Base-by-base conservation (phyloP, 2,888 invertebrate genomes). In the Siphlonurus alternatus region DNA sequence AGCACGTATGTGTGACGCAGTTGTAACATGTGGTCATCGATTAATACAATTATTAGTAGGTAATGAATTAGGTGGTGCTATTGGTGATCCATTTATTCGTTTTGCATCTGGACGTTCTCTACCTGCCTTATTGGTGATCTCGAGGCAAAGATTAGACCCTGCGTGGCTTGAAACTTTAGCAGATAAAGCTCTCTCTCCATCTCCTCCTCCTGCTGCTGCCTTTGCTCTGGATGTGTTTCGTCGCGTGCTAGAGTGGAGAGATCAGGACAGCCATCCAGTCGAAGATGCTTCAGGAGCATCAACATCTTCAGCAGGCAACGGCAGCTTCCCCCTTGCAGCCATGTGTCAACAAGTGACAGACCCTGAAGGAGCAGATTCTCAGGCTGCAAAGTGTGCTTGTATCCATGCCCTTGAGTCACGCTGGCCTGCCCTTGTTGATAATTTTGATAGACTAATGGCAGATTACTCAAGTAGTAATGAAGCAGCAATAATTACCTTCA, bases 181-280 rank as follows among this genome's bases (percentile, higher is more conserved):
- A 2, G 67, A 66, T 23, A 64, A 63, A 23, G 83, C 84, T 64
- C 82, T 87, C 64, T 73, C 74, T 53, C 64, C 64, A 22, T 64
- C 64, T n/a, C 63, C 63, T 59, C 64, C 64, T 1, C 60, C 61
- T 18, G 61, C 64, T 3, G 88, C 91, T 74, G 85, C 88, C 71
- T 91, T 91, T 74, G 88, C 88, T 67, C 77, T 93, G 70, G 91
- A 92, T 73, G 83, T 93, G 60, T 87, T 93, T 62, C 89, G 89
- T 72, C 83, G 89, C 69, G 88, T 93, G 71, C 88, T 93, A 0
- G 92, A 93, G 72, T 92, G 91, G 87, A 92, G 89, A 72, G 91
- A 93, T 75, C 77, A 86, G 25, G 85, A 87, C 72, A 81, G 84
- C 70, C 91, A 91, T 78, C 88, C 90, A 0, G 73, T 89, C 53